Evolutionary conservation across 2,888 invertebrate genomes (phyloP).

Genomic region (Epistrophe grossulariae): DNA sequence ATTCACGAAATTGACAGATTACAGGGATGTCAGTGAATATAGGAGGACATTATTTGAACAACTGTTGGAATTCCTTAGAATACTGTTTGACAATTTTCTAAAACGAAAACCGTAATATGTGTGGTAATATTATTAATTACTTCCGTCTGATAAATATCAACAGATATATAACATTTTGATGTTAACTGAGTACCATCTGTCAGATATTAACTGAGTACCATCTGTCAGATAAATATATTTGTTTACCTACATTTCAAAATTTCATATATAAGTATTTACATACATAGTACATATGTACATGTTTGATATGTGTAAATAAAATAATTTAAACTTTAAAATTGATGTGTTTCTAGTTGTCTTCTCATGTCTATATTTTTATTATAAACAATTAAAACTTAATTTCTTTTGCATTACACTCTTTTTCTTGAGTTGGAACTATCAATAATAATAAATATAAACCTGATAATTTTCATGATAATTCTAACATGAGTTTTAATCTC

Average conservation of each 20-base stretch:
- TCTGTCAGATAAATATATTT: background rate
- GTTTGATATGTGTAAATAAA: background rate
- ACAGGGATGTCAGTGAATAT: too few species aligned
- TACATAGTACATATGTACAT: background rate
- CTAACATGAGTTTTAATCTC: conserved; percentile 23
- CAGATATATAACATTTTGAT: too few species aligned
- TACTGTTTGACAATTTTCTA: too few species aligned
- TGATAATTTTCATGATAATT: background rate
- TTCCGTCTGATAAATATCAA: too few species aligned
- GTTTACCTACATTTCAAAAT: background rate
- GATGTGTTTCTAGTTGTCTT: background rate
- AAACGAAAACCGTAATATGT: too few species aligned
- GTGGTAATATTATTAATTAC: too few species aligned
- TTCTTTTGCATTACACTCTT: background rate
- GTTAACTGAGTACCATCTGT: too few species aligned
- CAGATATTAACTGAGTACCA: background rate
- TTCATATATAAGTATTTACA: background rate
- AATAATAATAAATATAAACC: background rate
- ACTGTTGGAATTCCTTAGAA: too few species aligned
- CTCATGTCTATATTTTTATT: background rate
- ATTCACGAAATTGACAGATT: too few species aligned
- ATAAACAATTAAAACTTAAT: background rate
- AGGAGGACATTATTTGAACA: too few species aligned
- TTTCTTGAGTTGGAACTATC: background rate
- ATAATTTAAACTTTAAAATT: conserved; percentile 2